phyloP scores from a whole-genome alignment of 2,797 vertebrate species.

The Alfaro cultratus region DNA sequence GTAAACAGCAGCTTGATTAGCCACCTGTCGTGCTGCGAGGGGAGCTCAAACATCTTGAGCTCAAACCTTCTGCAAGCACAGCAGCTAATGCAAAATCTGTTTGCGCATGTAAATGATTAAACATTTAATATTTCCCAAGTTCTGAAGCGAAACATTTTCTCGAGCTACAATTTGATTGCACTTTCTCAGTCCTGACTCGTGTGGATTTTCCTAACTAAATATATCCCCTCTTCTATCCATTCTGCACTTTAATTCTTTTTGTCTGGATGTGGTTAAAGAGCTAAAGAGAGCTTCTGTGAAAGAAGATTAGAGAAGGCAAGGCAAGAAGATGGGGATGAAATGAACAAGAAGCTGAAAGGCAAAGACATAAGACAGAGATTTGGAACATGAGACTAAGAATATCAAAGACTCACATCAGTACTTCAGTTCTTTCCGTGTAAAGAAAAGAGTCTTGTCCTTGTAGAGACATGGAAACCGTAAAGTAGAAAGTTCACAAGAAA shows the following conservation, averaged over 20 bases:
- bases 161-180: not conserved
- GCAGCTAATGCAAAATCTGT: not conserved
- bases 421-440: constrained; percentile 7
- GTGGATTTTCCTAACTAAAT: constrained; percentile 38
- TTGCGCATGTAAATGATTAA: not conserved
- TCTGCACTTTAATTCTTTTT: constrained; percentile 53
- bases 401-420: constrained; percentile 31
- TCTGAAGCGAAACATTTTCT: not conserved
- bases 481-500: constrained; percentile 5
- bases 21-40: constrained; percentile 14
- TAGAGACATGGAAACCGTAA: constrained; percentile 3
- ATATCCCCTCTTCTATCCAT: constrained; percentile 20
- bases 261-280: constrained; percentile 52
- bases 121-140: not conserved
- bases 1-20: constrained; percentile 24
- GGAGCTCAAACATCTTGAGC: constrained; percentile 7
- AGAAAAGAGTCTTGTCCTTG: constrained; percentile 22
- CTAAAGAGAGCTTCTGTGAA: constrained; percentile 28
- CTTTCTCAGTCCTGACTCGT: not conserved
- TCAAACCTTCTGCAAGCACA: constrained; percentile 6
- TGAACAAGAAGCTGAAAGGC: constrained; percentile 36
- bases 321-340: constrained; percentile 50
- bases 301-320: constrained; percentile 58
- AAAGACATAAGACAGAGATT: constrained; percentile 50
- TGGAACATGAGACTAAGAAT: constrained; percentile 55